phyloP scores from a whole-genome alignment of 2,113 vertebrate genomes.

The Chamaea fasciata region DNA sequence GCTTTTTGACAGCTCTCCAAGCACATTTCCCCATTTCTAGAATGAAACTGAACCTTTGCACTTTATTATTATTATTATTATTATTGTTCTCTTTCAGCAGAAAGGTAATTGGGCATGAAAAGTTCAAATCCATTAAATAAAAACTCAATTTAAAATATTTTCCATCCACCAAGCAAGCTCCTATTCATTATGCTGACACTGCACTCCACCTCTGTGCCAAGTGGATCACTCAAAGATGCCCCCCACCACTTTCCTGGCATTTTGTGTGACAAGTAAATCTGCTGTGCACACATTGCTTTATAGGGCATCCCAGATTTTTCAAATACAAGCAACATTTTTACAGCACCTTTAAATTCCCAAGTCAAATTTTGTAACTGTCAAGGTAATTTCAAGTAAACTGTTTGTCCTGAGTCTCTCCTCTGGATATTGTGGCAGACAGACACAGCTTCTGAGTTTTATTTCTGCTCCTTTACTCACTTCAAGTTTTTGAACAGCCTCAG shows the following conservation, averaged over 20 bases:
- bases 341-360: conserved; percentile 3
- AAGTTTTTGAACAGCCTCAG: not conserved
- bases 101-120: conserved; percentile 66
- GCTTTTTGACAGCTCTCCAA: conserved; percentile 52
- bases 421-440: not conserved
- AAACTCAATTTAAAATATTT: conserved; percentile 66
- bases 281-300: conserved; percentile 32
- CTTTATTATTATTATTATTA: conserved; percentile 55
- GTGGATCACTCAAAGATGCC: conserved; percentile 59
- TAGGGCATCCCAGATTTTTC: conserved; percentile 23
- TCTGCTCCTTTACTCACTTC: not conserved
- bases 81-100: conserved; percentile 59
- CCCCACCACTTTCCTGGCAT: conserved; percentile 56
- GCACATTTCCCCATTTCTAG: conserved; percentile 48
- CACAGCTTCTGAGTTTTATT: not conserved
- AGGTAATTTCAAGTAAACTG: not conserved
- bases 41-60: conserved; percentile 56
- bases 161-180: conserved; percentile 38
- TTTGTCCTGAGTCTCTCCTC: not conserved
- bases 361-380: not conserved
- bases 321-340: not conserved
- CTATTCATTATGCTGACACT: conserved; percentile 63
- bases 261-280: conserved; percentile 60
- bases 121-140: conserved; percentile 69
- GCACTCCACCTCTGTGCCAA: conserved; percentile 61